These are phyloP conservation scores for Vombatus ursinus DNA, from an alignment of 2,113 vertebrate genomes.

Conservation along the genomic window DNA sequence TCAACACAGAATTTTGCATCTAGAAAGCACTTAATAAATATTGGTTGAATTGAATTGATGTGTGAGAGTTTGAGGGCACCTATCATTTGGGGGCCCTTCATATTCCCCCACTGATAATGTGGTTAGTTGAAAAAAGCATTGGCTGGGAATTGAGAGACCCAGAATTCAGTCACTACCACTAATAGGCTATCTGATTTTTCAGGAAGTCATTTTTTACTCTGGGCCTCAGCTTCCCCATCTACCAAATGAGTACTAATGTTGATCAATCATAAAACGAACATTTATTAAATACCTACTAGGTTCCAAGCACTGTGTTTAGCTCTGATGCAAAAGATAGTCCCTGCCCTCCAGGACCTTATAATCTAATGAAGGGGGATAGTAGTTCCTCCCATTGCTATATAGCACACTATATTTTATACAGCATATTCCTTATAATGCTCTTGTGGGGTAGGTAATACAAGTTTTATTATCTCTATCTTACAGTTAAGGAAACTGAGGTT, in stretches of 20 bases:
- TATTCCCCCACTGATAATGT: neutral
- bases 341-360: neutral
- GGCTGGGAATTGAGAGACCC: neutral
- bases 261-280: neutral
- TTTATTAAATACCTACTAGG: neutral
- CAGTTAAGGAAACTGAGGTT: neutral
- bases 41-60: neutral
- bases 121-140: neutral
- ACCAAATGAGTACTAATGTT: neutral
- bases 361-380: neutral
- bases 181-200: neutral
- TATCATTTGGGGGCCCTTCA: neutral
- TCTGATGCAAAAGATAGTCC: neutral
- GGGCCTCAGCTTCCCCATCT: neutral
- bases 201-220: neutral
- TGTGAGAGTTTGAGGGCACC: neutral
- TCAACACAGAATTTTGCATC: neutral
- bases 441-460: neutral
- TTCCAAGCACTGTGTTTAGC: neutral
- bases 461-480: neutral
- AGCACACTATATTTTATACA: neutral
- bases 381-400: neutral
- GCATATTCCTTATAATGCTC: neutral
- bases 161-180: neutral
- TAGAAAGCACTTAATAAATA: neutral